Base-by-base conservation (phyloP, 2,888 invertebrate genomes). In the Dicyrtoma fusca region DNA sequence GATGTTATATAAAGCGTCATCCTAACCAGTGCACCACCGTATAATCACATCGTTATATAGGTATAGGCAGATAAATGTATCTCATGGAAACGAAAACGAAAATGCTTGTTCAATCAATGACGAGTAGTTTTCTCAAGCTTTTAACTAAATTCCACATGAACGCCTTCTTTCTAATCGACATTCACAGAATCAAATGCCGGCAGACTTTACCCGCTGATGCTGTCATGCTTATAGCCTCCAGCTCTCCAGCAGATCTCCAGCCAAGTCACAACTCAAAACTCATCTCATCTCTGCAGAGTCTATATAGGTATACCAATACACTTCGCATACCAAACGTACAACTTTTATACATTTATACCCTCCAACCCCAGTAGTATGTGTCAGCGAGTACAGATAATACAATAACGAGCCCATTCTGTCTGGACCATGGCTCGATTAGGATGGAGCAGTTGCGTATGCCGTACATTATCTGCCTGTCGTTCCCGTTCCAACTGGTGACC, bases 141-240 rank as follows among this genome's bases (percentile, higher is more conserved):
- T 74, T 74, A 74, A 74, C 71, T 74, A 65, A 72, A 74, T 74
- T 74, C 74, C 74, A 72, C 71, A 64, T 72, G 74, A 71, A 75
- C 70, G 75, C 75, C 72, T 73, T 69, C 66, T 72, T 49, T 69
- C 55, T 57, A 57, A 11, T 34, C 34, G 34, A 34, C 34, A 34
- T 34, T 17, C 14, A 14, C 14, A 59, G 59, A 59, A 59, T 59
- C 59, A 59, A 11, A 59, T 59, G 59, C 59, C 59, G 59, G 59
- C 59, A 59, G 59, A 59, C 59, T 59, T 59, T 59, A 26, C 59
- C 53, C 53, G 53, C 53, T 19, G 34, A 34, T 34, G 34, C 34
- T 34, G 53, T 19, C 53, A 53, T 53, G 34, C 8, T 8, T 53
- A 21, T n/a, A n/a, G 53, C 53, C 53, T 53, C 53, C 53, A 53